Evolutionary conservation across 2,797 vertebrate genomes (phyloP).

Genomic region (Rhinella marina): DNA sequence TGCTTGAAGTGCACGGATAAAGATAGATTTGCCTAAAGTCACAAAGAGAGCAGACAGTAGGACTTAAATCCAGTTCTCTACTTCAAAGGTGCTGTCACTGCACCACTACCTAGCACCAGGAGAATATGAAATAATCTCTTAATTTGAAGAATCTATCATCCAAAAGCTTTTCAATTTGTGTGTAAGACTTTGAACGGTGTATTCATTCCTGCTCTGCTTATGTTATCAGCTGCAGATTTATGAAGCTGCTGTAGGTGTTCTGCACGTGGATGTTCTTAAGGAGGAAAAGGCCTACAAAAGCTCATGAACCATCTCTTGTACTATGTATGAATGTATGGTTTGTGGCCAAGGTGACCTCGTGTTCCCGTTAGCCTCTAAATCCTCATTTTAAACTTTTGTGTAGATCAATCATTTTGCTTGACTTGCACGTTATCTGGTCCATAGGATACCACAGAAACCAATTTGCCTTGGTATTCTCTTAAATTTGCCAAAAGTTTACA

Average conservation of each 20-base stretch:
- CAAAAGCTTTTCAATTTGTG: neutral
- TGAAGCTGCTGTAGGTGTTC: neutral
- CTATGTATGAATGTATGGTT: neutral
- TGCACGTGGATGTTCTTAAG: too few relatives aligned
- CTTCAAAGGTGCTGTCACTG: constrained; percentile 33
- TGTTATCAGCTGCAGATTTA: neutral
- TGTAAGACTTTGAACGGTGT: constrained; percentile 11
- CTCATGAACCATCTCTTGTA: neutral
- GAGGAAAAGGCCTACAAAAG: neutral
- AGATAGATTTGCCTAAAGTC: constrained; percentile 37
- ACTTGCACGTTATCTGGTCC: neutral
- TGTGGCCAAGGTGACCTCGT: neutral
- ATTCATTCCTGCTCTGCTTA: neutral
- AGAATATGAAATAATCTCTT: constrained; percentile 36
- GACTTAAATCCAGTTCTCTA: constrained; percentile 32
- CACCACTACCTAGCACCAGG: constrained; percentile 18
- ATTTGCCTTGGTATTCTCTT: neutral
- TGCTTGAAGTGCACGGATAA: constrained; percentile 20
- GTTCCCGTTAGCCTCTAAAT: neutral
- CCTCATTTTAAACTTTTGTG: neutral
- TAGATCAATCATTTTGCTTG: neutral
- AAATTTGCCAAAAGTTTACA: neutral
- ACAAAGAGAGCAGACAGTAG: constrained; percentile 25
- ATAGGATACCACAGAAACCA: neutral
- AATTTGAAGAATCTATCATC: constrained; percentile 34